Conservation (phyloP, 2,113 vertebrate genomes). For the Isichthys henryi region DNA sequence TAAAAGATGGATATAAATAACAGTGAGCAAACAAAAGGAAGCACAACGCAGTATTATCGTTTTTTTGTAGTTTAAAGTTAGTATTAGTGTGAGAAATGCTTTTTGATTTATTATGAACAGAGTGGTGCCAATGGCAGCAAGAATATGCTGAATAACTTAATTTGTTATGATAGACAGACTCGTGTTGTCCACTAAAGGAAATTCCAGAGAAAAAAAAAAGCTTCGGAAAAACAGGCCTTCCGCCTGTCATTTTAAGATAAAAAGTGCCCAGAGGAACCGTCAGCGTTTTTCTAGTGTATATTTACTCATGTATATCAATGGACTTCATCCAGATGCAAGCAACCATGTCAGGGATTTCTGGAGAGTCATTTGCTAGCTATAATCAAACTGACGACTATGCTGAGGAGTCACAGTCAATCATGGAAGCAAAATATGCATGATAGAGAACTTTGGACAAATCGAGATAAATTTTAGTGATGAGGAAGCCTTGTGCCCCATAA, state of each 20-base stretch:
- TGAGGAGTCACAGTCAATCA: not conserved
- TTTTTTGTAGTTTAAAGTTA: not conserved
- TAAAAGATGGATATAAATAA: not conserved
- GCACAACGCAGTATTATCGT: not conserved
- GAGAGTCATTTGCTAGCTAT: not conserved
- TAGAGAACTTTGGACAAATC: not conserved
- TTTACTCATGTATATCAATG: not conserved
- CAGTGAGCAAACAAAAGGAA: not conserved
- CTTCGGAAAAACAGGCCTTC: not conserved
- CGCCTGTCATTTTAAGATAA: not conserved
- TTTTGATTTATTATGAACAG: constrained; percentile 8
- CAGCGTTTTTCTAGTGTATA: not conserved
- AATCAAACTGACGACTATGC: not conserved
- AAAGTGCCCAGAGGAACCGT: not conserved
- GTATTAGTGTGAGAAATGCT: not conserved
- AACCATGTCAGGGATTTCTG: not conserved
- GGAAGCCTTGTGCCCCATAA: not conserved
- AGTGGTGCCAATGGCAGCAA: not conserved
- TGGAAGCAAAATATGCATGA: constrained; percentile 15
- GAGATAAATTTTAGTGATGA: not conserved
- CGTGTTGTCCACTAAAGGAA: not conserved
- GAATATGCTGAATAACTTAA: not conserved
- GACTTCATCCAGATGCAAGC: constrained; percentile 9
- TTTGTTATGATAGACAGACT: not conserved
- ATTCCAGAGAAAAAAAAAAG: not conserved